A percentile compares a stretch with the other conserved stretches of the same genome.
Evolutionary conservation across 2,888 invertebrate species (phyloP).

Genomic region (Trileptium ribeirensis): DNA sequence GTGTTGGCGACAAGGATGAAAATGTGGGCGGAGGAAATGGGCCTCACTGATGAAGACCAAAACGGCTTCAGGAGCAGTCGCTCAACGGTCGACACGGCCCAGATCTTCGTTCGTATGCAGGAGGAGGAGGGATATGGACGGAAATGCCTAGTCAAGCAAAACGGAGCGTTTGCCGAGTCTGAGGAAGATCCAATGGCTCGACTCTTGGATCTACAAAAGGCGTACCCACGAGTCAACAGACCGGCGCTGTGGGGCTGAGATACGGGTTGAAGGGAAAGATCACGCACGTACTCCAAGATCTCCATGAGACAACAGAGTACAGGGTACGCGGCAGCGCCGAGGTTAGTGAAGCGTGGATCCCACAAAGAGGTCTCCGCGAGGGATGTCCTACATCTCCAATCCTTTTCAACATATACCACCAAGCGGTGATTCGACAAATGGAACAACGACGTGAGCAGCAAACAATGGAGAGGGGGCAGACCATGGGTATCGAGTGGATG

Average conservation of each 20-base stretch:
- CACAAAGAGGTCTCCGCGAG: background rate
- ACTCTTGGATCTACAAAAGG: background rate
- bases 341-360: background rate
- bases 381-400: background rate
- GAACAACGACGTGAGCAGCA: background rate
- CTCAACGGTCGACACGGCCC: background rate
- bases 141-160: background rate
- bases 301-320: background rate
- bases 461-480: background rate
- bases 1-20: background rate
- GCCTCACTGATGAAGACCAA: background rate
- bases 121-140: background rate
- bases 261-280: background rate
- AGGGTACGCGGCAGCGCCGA: background rate
- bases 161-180: background rate
- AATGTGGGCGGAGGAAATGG: background rate
- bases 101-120: background rate
- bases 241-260: background rate
- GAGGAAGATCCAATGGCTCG: background rate
- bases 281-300: background rate
- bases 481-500: background rate
- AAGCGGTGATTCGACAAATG: background rate
- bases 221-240: background rate
- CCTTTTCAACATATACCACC: background rate
- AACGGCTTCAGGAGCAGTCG: background rate